Conservation (phyloP, 2,888 invertebrate genomes). For the Cristatella mucedo region DNA sequence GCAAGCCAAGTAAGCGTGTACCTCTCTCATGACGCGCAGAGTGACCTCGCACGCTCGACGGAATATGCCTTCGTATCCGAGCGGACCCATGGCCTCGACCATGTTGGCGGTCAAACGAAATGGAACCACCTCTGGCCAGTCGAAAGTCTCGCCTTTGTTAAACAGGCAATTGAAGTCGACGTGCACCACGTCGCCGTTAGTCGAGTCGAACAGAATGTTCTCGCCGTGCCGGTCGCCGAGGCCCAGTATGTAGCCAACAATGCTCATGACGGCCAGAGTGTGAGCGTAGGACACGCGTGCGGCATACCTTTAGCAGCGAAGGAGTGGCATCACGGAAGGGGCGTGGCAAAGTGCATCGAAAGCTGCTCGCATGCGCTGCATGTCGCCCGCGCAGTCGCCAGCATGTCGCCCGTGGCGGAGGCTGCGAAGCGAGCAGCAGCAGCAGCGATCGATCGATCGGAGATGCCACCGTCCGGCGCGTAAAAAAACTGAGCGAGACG, state of each 20-base stretch:
- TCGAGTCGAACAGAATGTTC: slow-evolving; percentile 81
- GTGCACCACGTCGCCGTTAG: slow-evolving; percentile 81
- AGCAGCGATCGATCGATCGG: too few relatives aligned
- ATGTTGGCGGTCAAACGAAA: slow-evolving; percentile 93
- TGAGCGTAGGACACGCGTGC: slow-evolving; percentile 75
- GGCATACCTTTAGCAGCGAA: slow-evolving; percentile 60
- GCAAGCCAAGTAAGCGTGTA: too few relatives aligned
- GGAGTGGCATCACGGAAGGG: too few relatives aligned
- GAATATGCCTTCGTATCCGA: slow-evolving; percentile 77
- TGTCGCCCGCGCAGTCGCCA: too few relatives aligned
- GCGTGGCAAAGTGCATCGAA: slow-evolving; percentile 10
- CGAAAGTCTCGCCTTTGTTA: slow-evolving; percentile 72
- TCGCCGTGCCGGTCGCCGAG: slow-evolving; percentile 58
- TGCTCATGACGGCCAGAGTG: slow-evolving; percentile 87
- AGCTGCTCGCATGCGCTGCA: too few relatives aligned
- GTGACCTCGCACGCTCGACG: slow-evolving; percentile 77
- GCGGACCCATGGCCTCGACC: slow-evolving; percentile 78
- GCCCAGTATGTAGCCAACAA: slow-evolving; percentile 41
- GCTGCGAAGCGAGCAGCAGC: background rate
- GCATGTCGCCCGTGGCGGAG: too few relatives aligned
- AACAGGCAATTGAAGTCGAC: slow-evolving; percentile 97
- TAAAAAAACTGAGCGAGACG: too few relatives aligned
- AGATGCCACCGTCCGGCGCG: too few relatives aligned
- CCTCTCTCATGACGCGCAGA: slow-evolving; percentile 60
- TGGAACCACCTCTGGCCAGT: slow-evolving; percentile 53